Conservation (phyloP, 2,888 invertebrate species). For the Drosophila nr. perissopoda region DNA sequence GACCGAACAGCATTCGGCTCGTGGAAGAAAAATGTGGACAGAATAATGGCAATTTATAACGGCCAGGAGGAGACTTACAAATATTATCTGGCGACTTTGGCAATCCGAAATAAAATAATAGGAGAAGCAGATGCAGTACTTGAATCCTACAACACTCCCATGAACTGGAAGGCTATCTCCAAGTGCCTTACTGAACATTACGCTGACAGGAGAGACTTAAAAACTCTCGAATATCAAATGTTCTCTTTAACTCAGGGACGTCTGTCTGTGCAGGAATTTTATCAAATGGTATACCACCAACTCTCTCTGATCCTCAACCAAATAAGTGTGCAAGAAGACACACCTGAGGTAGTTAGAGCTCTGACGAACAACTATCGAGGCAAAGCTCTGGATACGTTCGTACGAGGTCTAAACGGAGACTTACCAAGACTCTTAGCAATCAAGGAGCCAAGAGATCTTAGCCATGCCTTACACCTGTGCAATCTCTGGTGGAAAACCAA, state of each 20-base stretch:
- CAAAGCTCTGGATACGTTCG: not conserved
- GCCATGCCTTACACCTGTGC: not conserved
- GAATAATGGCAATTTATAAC: not conserved
- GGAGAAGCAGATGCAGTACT: not conserved
- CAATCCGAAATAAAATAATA: not conserved
- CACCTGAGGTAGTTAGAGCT: not conserved
- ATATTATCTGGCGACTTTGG: not conserved
- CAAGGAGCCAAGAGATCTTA: not conserved
- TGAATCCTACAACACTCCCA: not conserved
- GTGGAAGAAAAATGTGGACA: not conserved
- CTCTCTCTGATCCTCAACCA: not conserved
- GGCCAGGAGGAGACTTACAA: not conserved
- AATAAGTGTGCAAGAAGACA: not conserved
- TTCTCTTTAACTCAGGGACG: not conserved
- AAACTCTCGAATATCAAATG: not conserved
- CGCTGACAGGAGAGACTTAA: not conserved
- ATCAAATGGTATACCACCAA: not conserved
- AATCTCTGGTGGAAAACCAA: not conserved
- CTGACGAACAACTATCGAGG: not conserved
- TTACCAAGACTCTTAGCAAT: not conserved
- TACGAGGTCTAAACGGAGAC: not conserved
- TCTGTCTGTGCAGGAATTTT: not conserved
- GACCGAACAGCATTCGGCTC: not conserved
- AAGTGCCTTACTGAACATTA: not conserved
- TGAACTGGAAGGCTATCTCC: not conserved